A percentile compares a stretch with the other conserved stretches of the same genome.
Evolutionary conservation across 2,888 invertebrate genomes (phyloP).

Genomic region (Gandaritis pyraliata): DNA sequence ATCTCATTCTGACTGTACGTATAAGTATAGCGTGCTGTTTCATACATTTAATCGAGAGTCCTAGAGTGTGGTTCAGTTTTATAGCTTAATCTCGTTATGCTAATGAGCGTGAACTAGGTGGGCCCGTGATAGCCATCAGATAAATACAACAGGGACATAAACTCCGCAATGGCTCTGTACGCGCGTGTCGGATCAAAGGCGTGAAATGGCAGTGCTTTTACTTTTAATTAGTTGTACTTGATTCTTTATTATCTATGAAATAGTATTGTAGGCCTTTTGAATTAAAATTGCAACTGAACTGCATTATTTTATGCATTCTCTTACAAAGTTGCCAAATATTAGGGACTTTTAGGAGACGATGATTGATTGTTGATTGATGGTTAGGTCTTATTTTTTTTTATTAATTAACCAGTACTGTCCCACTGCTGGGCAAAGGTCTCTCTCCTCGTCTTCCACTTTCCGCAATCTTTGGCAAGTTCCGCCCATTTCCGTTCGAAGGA

Average conservation of each 20-base stretch:
- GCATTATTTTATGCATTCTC: too few species aligned
- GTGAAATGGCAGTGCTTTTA: constrained; percentile 23
- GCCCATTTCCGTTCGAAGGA: too few species aligned
- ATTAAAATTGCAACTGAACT: not conserved
- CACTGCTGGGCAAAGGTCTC: too few species aligned
- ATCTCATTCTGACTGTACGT: too few species aligned
- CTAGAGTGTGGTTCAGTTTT: constrained; percentile 3
- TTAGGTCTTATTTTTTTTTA: too few species aligned
- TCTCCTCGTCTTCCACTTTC: too few species aligned
- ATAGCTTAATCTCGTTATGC: constrained; percentile 18
- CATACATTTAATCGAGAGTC: not conserved
- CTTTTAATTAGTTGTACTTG: constrained; percentile 28
- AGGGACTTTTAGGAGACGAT: too few species aligned
- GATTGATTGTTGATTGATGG: too few species aligned
- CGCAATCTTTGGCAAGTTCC: too few species aligned
- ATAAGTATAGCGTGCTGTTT: not conserved
- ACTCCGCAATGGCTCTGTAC: constrained; percentile 6
- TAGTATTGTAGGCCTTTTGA: not conserved
- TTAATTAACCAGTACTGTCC: too few species aligned
- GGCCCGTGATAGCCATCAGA: constrained; percentile 17
- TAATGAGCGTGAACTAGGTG: constrained; percentile 30
- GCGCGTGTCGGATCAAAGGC: constrained; percentile 25
- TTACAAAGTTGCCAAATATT: too few species aligned
- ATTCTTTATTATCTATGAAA: constrained; percentile 19
- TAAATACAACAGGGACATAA: constrained; percentile 24